Evolutionary conservation across 1,140 invertebrate genomes (phyloP), one percentile per base, ranked within the genome.

Genomic region (Drosophila neocordata): DNA sequence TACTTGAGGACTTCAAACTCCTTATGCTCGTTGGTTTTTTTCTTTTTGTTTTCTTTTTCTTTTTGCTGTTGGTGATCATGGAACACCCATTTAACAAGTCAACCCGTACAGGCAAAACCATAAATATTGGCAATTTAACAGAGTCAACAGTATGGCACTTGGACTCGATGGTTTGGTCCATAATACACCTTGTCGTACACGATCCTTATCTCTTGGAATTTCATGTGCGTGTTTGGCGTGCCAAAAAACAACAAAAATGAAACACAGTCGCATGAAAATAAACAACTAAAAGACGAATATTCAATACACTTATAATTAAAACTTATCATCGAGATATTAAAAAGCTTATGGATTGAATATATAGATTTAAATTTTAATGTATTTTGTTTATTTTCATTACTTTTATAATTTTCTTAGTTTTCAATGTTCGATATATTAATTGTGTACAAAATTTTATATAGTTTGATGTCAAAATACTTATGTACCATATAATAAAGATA

Each of bases 151-250:
- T 89, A 80, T 89, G 85, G 80, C 84, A 89, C 84, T 89, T 35
- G 20, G 57, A 56, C 37, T 38, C 59, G 65, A 60, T 60, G 59
- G 35, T 55, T 65, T 77, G 71, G 74, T 85, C 85, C 85, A 89
- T 89, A 89, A 89, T 89, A 89, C 85, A 89, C 85, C 85, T 89
- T 89, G 85, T 89, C 85, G 85, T 89, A 89, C 85, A 89, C 85
- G 85, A 89, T 89, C 77, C 85, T 89, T 89, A 89, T 89, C 85
- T 89, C 84, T 89, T 78, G 82, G 82, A 87, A 87, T 87, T 87
- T 87, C 79, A 88, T 79, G 82, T 87, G 82, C 83, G 82, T 87
- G 82, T 87, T 70, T 75, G 83, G 67, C 68, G 82, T 87, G 82
- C 78, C 83, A 87, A 78, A 87, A 79, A 77, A 68, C 74, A 48